Base-by-base conservation (phyloP, 2,797 vertebrate species). In the Siniperca undulata region DNA sequence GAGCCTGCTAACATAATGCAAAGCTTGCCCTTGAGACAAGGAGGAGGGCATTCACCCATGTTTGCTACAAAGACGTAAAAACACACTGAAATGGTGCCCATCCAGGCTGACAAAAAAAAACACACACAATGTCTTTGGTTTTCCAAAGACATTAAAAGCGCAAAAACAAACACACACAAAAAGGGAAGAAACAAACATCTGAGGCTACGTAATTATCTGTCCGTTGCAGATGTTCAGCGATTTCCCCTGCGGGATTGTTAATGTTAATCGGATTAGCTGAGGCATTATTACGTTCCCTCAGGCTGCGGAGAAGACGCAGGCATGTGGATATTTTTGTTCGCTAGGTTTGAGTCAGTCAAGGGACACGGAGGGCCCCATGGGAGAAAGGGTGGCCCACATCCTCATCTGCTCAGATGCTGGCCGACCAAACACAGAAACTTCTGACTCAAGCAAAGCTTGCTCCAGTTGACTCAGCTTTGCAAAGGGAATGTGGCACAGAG, bases 181-280 rank as follows among this genome's bases (percentile, higher is more conserved):
- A 80, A 81, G 70, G 67, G 89, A 79, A 86, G 70, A 87, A 87
- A 87, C 77, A 93, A 95, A 93, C 92, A 94, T 95, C 88, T 92
- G 92, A 95, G 92, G 88, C 90, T 64, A 83, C 82, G 67, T 93
- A 91, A 96, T 96, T 96, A 96, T 96, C 95, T 92, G 90, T 82
- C 72, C 19, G 38, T 80, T 94, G 94, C 95, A 96, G 95, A 95
- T 95, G 93, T 91, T 93, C 89, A 68, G 84, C 65, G 89, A 93
- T 93, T 90, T 93, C 92, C 94, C 95, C 94, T 80, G 85, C 79
- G 94, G 95, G 93, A 94, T 90, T 84, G 92, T 93, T 95, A 91
- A 89, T 88, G 93, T 88, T 96, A 96, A 96, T 96, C 93, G 91
- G 94, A 96, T 96, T 95, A 96, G 93, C 92, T 27, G 79, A 94